Conservation (phyloP, 2,888 invertebrate genomes). For the Epistrophe eligans region DNA sequence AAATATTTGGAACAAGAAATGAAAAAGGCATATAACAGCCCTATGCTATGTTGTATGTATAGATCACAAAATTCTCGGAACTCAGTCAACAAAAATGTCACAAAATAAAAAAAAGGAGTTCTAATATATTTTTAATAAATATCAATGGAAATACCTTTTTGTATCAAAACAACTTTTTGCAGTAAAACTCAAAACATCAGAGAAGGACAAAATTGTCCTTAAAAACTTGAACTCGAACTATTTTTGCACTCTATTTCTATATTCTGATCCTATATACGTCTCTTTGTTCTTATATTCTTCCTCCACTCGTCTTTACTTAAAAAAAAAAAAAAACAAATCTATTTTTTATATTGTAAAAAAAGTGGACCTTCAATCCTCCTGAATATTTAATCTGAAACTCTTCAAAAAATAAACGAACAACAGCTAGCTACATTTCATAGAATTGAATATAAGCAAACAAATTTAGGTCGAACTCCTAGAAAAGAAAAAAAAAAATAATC, state of each 20-base stretch:
- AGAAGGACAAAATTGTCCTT: constrained; percentile 52
- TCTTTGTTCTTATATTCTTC: constrained; percentile 29
- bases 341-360: neutral
- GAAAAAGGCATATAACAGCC: neutral
- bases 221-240: constrained; percentile 72
- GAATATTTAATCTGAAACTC: constrained; percentile 67
- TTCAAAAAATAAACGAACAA: constrained; percentile 56
- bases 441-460: constrained; percentile 59
- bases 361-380: constrained; percentile 53
- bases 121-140: constrained; percentile 64
- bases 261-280: constrained; percentile 31
- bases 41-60: neutral
- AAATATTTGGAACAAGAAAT: neutral
- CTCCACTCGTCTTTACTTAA: neutral
- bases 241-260: constrained; percentile 60
- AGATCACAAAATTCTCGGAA: neutral
- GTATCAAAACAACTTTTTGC: constrained; percentile 11
- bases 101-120: neutral
- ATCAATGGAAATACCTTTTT: constrained; percentile 34
- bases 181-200: neutral
- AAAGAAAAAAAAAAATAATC: constrained; percentile 9
- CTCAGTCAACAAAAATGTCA: neutral
- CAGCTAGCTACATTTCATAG: constrained; percentile 62
- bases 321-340: neutral
- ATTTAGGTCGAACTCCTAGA: constrained; percentile 63